These are phyloP conservation scores for Eulemur rufifrons DNA, from an alignment of 2,113 vertebrate species.

Conservation along the genomic window DNA sequence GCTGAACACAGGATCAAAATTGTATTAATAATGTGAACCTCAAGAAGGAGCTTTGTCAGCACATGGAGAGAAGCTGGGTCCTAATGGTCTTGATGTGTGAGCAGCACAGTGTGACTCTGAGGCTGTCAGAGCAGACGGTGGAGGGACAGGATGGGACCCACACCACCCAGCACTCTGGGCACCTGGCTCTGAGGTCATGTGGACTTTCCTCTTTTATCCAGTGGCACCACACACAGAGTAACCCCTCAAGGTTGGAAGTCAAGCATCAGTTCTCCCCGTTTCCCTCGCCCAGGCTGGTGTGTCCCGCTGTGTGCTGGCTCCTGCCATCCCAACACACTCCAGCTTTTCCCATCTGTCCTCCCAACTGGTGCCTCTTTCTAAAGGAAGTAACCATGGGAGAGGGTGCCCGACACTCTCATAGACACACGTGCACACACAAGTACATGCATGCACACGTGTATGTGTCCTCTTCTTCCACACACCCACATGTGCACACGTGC, in stretches of 20 bases:
- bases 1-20: background rate
- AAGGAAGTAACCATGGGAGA: background rate
- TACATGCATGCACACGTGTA: fast-evolving
- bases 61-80: background rate
- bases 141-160: background rate
- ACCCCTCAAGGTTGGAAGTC: background rate
- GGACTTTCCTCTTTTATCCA: background rate
- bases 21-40: background rate
- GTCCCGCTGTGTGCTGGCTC: background rate
- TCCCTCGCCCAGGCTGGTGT: background rate
- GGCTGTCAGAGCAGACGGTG: background rate
- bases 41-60: background rate
- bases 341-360: background rate
- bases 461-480: too few species aligned
- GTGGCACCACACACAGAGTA: background rate
- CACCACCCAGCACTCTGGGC: too few species aligned
- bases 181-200: too few species aligned
- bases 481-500: fast-evolving
- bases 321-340: background rate
- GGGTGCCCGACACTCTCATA: background rate
- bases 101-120: too few species aligned
- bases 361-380: background rate
- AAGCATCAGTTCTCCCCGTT: background rate
- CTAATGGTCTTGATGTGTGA: fast-evolving
- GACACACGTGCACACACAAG: background rate